These are phyloP conservation scores for Hipposideros larvatus DNA, from an alignment of 2,797 vertebrate genomes.

Conservation along the genomic window DNA sequence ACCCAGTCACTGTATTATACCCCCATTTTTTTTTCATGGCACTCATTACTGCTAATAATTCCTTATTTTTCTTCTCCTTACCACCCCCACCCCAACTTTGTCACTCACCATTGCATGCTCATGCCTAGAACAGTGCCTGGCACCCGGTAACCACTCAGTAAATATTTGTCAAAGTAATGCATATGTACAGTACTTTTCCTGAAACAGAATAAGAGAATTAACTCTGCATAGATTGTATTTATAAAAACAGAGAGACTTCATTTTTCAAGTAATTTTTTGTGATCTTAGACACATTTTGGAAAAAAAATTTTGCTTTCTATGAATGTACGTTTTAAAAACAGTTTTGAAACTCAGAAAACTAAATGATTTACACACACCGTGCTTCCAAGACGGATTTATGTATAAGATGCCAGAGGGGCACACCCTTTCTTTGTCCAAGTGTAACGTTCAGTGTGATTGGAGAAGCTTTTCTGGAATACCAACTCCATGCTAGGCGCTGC, in stretches of 20 bases:
- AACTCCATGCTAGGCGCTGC: neutral
- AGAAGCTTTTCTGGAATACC: neutral
- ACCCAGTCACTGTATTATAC: neutral
- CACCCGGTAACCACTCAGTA: neutral
- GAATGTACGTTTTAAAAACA: constrained; percentile 16
- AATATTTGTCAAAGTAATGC: neutral
- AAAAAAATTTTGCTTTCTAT: constrained; percentile 20
- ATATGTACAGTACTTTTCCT: neutral
- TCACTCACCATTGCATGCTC: neutral
- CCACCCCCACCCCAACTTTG: neutral
- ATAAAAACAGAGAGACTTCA: neutral
- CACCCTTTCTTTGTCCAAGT: neutral
- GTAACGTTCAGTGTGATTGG: neutral
- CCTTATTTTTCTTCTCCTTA: neutral
- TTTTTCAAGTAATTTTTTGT: constrained; percentile 5
- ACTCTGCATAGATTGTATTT: neutral
- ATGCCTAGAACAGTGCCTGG: neutral
- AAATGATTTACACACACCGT: constrained; percentile 16
- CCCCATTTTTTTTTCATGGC: neutral
- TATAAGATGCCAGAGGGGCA: neutral
- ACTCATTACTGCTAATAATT: neutral
- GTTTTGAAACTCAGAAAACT: constrained; percentile 53
- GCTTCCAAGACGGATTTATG: constrained; percentile 7
- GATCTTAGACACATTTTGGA: neutral
- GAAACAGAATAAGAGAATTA: neutral